A percentile compares a stretch with the other conserved stretches of the same genome.
These are phyloP conservation scores for Noctua fimbriata DNA, from an alignment of 2,888 invertebrate genomes.

Conservation along the genomic window DNA sequence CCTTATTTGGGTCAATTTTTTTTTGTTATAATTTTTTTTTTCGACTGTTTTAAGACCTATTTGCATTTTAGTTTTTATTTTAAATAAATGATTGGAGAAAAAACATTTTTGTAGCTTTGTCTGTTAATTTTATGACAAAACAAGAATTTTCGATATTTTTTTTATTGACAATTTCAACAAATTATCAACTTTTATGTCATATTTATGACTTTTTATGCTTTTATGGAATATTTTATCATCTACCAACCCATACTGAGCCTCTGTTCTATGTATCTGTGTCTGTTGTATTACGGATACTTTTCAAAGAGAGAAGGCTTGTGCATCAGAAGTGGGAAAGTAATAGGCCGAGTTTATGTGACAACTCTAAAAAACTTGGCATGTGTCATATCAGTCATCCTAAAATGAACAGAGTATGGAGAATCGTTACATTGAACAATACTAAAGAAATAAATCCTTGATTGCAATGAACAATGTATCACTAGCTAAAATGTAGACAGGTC, in stretches of 20 bases:
- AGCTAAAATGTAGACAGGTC: constrained; percentile 17
- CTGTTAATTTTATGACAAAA: constrained; percentile 3
- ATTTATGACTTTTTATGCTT: background rate
- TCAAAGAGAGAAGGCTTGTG: background rate
- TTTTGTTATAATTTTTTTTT: background rate
- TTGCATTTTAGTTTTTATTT: background rate
- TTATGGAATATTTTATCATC: background rate
- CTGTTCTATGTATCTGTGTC: no score
- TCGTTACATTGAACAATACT: constrained; percentile 1
- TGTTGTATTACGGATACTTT: background rate
- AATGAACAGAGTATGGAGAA: background rate
- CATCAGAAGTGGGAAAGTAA: background rate
- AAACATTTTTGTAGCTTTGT: no score
- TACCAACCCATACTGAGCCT: background rate
- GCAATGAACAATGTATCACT: constrained; percentile 5
- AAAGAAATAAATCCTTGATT: background rate
- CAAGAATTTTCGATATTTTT: background rate
- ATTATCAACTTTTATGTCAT: background rate
- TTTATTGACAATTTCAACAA: background rate
- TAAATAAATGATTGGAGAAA: no score
- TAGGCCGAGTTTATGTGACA: background rate
- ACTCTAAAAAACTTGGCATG: background rate
- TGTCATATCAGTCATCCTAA: background rate
- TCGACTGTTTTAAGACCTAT: background rate
- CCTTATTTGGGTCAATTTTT: background rate